These are phyloP conservation scores for Lepetodrilus schrolli DNA, from an alignment of 2,888 invertebrate genomes.

Conservation along the genomic window DNA sequence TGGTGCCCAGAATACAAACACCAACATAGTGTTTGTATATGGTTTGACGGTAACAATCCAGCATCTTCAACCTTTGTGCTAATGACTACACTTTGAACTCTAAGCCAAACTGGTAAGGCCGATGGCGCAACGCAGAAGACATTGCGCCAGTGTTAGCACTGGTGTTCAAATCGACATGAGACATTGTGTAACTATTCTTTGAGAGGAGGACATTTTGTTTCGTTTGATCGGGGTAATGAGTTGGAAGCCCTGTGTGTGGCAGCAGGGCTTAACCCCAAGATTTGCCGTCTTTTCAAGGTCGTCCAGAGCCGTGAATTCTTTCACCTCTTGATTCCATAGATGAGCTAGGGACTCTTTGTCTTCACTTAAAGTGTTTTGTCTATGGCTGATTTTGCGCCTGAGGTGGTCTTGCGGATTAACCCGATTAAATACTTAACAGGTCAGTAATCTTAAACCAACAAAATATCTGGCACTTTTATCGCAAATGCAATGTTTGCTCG, in stretches of 20 bases:
- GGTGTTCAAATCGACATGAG: background rate
- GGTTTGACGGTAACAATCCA: too few relatives aligned
- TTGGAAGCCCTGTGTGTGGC: conserved; percentile 4
- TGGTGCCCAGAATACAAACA: too few relatives aligned
- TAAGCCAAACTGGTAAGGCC: background rate
- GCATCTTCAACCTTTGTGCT: conserved; percentile 12
- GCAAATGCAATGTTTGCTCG: conserved; percentile 21
- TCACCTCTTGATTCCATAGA: conserved; percentile 17
- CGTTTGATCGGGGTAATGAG: conserved; percentile 27
- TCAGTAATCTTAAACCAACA: conserved; percentile 21
- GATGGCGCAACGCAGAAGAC: background rate
- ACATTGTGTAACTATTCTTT: background rate
- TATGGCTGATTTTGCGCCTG: background rate
- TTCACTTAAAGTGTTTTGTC: conserved; percentile 10
- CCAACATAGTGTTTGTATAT: too few relatives aligned
- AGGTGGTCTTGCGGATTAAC: conserved; percentile 16
- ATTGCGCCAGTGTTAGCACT: conserved; percentile 7
- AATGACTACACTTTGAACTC: background rate
- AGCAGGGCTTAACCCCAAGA: conserved; percentile 15
- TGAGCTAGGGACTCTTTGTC: conserved; percentile 11
- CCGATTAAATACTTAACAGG: conserved; percentile 26
- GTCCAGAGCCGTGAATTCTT: conserved; percentile 15
- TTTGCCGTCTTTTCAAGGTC: conserved; percentile 22
- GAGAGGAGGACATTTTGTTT: background rate
- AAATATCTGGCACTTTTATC: conserved; percentile 23